These are phyloP conservation scores for Sander vitreus DNA, from an alignment of 2,113 vertebrate species.

Conservation along the genomic window DNA sequence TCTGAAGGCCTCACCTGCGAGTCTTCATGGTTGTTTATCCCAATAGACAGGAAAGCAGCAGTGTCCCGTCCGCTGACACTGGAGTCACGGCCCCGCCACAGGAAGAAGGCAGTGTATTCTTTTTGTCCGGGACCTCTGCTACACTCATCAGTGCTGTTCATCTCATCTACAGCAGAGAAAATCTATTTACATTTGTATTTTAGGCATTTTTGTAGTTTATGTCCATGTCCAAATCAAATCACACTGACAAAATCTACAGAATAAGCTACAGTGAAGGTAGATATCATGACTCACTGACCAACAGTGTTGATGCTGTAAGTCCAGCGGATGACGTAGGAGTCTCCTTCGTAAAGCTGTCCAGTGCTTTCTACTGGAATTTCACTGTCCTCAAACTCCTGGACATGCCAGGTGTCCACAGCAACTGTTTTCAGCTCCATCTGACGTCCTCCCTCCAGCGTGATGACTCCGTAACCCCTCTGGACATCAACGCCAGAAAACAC, in stretches of 20 bases:
- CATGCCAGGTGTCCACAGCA: constrained; percentile 80
- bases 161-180: constrained; percentile 31
- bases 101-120: constrained; percentile 75
- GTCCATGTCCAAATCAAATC: not conserved
- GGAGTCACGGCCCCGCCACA: constrained; percentile 83
- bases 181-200: not conserved
- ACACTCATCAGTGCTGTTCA: constrained; percentile 23
- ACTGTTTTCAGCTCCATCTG: constrained; percentile 70
- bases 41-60: constrained; percentile 77
- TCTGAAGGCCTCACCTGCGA: constrained; percentile 65
- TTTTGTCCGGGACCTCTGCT: not conserved
- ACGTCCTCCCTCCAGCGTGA: constrained; percentile 68
- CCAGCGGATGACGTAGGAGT: constrained; percentile 84
- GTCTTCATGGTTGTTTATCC: constrained; percentile 67
- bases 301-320: constrained; percentile 65
- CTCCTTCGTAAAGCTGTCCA: constrained; percentile 83
- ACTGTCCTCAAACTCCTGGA: constrained; percentile 77
- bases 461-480: constrained; percentile 73
- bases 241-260: not conserved
- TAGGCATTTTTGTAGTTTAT: not conserved
- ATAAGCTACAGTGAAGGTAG: not conserved
- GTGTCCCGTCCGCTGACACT: constrained; percentile 70
- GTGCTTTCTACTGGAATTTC: constrained; percentile 69
- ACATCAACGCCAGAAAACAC: constrained; percentile 76
- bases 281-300: constrained; percentile 60